phyloP scores from a whole-genome alignment of 2,888 invertebrate species.

The Cephus pulcher region DNA sequence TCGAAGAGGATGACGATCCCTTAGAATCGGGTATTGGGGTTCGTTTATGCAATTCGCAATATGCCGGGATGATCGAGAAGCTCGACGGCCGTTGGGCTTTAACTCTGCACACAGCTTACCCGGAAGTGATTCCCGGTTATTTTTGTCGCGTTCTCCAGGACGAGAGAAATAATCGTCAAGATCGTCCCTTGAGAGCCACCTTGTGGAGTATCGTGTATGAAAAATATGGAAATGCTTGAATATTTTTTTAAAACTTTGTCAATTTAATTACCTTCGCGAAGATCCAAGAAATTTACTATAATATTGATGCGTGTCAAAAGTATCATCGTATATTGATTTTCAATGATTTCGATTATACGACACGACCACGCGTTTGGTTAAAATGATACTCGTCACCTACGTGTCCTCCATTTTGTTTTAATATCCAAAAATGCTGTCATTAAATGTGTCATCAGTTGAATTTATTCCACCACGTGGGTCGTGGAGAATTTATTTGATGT shows the following conservation, averaged over 20 bases:
- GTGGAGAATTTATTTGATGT: not conserved
- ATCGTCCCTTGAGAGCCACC: not conserved
- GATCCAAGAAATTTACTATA: not conserved
- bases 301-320: not conserved
- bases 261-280: not conserved
- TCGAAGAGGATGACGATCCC: not conserved
- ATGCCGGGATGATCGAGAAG: not conserved
- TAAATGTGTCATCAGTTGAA: not conserved
- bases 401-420: not conserved
- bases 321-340: not conserved
- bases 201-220: not conserved
- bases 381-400: not conserved
- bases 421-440: not conserved
- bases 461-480: not conserved
- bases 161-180: not conserved
- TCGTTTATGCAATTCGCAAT: not conserved
- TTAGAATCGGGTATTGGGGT: not conserved
- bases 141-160: not conserved
- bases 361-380: not conserved
- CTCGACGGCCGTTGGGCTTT: constrained; percentile 12
- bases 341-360: not conserved
- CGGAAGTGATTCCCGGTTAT: constrained; percentile 11
- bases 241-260: not conserved
- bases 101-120: constrained; percentile 10
- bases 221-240: not conserved